Evolutionary conservation across 2,888 invertebrate genomes (phyloP), one percentile per base, ranked within the genome.

Genomic region (Argynnis bischoffii): DNA sequence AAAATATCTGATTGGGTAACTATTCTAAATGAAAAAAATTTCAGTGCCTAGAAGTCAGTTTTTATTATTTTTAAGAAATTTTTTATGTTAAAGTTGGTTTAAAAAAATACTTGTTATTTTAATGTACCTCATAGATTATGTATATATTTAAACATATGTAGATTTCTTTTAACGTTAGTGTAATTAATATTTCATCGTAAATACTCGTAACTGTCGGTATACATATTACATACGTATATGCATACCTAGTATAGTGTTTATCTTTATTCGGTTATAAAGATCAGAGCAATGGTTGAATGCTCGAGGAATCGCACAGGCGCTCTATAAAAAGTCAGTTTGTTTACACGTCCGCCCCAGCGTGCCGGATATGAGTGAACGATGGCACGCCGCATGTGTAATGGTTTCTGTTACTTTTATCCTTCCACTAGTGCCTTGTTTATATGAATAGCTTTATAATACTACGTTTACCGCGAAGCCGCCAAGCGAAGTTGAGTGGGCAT

Each of bases 281-380:
- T 57, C 63, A 69, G 66, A 41, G 47, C 69, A 63, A 71, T 70
- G 71, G 76, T 73, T 70, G 65, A 75, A 73, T 66, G 81, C 77
- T 82, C 87, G 88, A 88, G 83, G 84, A 82, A 86, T 79, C 77
- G 81, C 88, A 72, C 72, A 68, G 87, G 79, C 88, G 81, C 81
- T 86, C 89, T 90, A 90, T 90, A 90, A 91, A 90, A 90, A 90
- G 85, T 86, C 78, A 69, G 84, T 84, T 83, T 90, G 89, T 91
- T 90, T 90, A 91, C 84, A 81, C 74, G 79, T 78, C 76, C 76
- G 80, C 85, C 83, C 70, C 67, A 66, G 66, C 73, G 66, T 72
- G 74, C 78, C 77, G 90, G 88, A 90, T 89, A 84, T 83, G 86
- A 84, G 81, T 81, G 79, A 77, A 74, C 80, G 76, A 67, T 67